Base-by-base conservation (phyloP, 2,888 invertebrate genomes). In the Drosophila eohydei region DNA sequence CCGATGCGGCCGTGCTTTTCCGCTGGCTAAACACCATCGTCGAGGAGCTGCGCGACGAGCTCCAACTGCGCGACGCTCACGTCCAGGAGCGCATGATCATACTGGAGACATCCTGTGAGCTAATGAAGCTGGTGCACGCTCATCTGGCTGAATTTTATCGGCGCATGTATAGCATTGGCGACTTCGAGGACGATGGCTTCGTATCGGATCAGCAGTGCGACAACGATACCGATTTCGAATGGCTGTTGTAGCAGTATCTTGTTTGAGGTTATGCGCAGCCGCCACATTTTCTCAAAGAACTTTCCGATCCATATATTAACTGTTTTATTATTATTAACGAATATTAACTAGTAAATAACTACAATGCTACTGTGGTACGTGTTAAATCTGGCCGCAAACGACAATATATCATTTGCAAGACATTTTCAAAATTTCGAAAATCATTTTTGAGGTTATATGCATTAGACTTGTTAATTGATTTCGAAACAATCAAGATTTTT, bases 21-120 rank as follows among this genome's bases (percentile, higher is more conserved):
- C 85, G 81, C 48, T 81, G 81, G 88, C 82, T 88, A 0, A 81
- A 48, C 38, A 56, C 48, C 9, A 74, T 88, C 4, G 57, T 59
- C 14, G 50, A 69, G 4, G 85, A 78, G 12, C n/a, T 88, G 55
- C 71, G 68, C 11, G 40, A 54, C 0, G 81, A 69, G 44, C 14
- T 84, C 11, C 26, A 60, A 6, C 11, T 50, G 14, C 54, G 14
- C 5, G 82, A 88, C 51, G 61, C 32, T 0, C 52, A 44, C 4
- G 54, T 55, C 0, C 52, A 64, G 7, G 81, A 81, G 28, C 79
- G 79, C n/a, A 54, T 81, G 36, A 66, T 84, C 2, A 34, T 88
- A 0, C 51, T 87, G 30, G 81, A 81, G 43, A 43, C 46, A 0
- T 21, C 78, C 2, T 83, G 66, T 6, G 84, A 87, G n/a, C 67